Evolutionary conservation across 2,888 invertebrate genomes (phyloP).

Genomic region (Drosophila tanythrix): DNA sequence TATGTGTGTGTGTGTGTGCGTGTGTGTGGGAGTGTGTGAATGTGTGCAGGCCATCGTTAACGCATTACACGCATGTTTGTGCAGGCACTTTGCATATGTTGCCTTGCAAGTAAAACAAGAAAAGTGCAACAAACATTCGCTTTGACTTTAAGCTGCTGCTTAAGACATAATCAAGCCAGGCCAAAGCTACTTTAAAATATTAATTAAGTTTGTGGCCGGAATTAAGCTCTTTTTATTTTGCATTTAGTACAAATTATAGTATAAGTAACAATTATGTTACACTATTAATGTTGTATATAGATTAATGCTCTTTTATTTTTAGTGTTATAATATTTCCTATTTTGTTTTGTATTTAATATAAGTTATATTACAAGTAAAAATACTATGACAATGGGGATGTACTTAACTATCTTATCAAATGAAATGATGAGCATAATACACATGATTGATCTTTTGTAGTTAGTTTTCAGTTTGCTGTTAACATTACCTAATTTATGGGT

Average conservation of each 20-base stretch:
- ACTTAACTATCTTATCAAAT: neutral
- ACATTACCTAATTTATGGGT: neutral
- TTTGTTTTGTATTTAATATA: neutral
- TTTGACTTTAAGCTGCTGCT: slow-evolving; percentile 30
- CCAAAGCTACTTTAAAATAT: neutral
- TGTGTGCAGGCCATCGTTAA: slow-evolving; percentile 63
- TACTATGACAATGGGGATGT: neutral
- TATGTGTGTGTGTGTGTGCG: slow-evolving; percentile 11
- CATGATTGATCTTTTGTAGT: neutral
- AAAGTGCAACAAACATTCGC: neutral
- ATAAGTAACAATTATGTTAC: neutral
- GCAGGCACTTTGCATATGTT: slow-evolving; percentile 67
- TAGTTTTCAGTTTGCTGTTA: neutral
- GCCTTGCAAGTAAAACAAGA: slow-evolving; percentile 1
- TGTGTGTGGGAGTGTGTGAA: neutral
- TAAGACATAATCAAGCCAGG: slow-evolving; percentile 32
- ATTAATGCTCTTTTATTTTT: neutral
- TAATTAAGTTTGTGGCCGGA: neutral
- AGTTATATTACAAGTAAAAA: neutral
- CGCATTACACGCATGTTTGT: slow-evolving; percentile 72
- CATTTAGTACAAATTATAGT: neutral
- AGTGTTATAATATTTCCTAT: neutral
- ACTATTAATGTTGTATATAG: neutral
- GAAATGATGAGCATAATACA: neutral
- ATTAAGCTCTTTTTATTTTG: neutral